These are phyloP conservation scores for Phenacoccus solenopsis DNA, from an alignment of 1,140 invertebrate species.

Conservation along the genomic window DNA sequence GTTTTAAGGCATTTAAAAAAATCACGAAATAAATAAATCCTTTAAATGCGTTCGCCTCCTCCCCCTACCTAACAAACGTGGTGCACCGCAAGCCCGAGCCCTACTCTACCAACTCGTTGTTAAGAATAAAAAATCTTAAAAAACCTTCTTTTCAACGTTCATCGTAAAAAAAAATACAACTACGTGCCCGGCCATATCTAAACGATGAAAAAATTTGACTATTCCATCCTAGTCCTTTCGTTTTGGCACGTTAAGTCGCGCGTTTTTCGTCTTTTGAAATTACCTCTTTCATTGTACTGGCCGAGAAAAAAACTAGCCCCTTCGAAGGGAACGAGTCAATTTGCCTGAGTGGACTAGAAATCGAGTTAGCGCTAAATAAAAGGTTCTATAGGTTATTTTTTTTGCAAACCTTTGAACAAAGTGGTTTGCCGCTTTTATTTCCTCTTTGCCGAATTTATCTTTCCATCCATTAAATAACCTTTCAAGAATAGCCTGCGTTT, in stretches of 20 bases:
- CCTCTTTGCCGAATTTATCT: not conserved
- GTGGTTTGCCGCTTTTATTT: constrained; percentile 1
- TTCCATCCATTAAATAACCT: constrained; percentile 2
- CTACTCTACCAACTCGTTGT: too few species aligned
- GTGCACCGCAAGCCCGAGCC: too few species aligned
- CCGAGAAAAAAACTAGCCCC: not conserved
- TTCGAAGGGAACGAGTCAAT: not conserved
- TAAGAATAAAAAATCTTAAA: too few species aligned
- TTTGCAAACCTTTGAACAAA: constrained; percentile 2
- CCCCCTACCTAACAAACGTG: too few species aligned
- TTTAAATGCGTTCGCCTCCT: too few species aligned
- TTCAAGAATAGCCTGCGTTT: not conserved
- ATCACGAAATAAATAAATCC: too few species aligned
- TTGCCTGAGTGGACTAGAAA: constrained; percentile 1
- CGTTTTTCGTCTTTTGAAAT: not conserved
- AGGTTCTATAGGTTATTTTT: not conserved
- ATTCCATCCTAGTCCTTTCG: not conserved
- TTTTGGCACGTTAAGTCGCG: not conserved
- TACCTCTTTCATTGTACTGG: not conserved
- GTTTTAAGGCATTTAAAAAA: too few species aligned
- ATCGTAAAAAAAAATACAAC: too few species aligned
- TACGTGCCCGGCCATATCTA: too few species aligned
- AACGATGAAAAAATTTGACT: not conserved
- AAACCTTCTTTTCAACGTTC: too few species aligned
- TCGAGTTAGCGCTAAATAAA: constrained; percentile 1